Percentiles rank a stretch among this genome's conserved stretches.
Conservation (phyloP, 2,888 invertebrate genomes). For the Eumacrocentrus americanus region DNA sequence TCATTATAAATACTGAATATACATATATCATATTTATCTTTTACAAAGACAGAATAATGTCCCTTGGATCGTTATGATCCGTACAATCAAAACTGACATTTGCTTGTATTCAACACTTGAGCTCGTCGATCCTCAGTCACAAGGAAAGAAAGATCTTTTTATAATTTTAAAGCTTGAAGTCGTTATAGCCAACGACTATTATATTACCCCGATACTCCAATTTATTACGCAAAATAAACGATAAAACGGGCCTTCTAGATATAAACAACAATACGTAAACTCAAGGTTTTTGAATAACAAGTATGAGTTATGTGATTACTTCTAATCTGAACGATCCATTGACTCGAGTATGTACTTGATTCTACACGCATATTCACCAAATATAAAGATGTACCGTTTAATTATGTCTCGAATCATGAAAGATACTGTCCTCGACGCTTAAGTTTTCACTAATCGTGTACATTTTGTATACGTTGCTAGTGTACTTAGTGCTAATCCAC, state of each 20-base stretch:
- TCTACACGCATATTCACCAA: too few species aligned
- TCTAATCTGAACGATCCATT: too few species aligned
- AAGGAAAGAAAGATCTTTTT: slow-evolving; percentile 1
- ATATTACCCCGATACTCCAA: slow-evolving; percentile 13
- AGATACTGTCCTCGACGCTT: too few species aligned
- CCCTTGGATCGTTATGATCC: background rate
- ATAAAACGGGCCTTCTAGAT: background rate
- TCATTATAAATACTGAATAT: background rate
- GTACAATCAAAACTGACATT: too few species aligned
- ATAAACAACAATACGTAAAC: slow-evolving; percentile 13
- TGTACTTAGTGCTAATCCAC: too few species aligned
- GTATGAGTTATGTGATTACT: too few species aligned
- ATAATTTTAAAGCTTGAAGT: slow-evolving; percentile 16
- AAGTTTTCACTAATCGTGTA: too few species aligned
- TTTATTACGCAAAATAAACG: background rate
- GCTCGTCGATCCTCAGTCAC: background rate
- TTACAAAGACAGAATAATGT: background rate
- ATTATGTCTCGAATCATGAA: too few species aligned
- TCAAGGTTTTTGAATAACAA: too few species aligned
- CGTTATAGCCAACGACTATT: slow-evolving; percentile 6
- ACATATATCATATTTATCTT: background rate
- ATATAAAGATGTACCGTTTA: too few species aligned
- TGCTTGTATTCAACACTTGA: slow-evolving; percentile 9
- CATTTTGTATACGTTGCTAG: too few species aligned
- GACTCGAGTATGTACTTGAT: too few species aligned